Evolutionary conservation across 2,888 invertebrate species (phyloP).

Genomic region (Cosmia trapezina): DNA sequence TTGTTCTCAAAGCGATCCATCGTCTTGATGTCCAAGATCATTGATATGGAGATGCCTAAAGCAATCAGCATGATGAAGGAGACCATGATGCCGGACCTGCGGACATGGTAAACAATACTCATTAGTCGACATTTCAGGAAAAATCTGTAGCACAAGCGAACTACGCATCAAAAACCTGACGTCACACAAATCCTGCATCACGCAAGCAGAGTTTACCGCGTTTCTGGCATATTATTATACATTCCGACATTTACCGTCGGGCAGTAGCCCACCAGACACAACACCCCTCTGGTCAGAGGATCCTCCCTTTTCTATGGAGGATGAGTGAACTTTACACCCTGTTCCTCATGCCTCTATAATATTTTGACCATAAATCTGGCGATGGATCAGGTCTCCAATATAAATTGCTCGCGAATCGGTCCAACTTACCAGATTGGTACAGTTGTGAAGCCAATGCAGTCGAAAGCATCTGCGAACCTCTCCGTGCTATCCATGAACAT

Average conservation of each 20-base stretch:
- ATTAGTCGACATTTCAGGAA: neutral
- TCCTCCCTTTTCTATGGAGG: no score
- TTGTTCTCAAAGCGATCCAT: constrained; percentile 99
- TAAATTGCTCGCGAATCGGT: neutral
- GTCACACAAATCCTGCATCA: no score
- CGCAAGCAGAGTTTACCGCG: no score
- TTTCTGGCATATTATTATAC: no score
- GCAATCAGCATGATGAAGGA: constrained; percentile 94
- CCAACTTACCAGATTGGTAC: constrained; percentile 94
- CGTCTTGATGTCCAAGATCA: constrained; percentile 98
- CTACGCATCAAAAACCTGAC: no score
- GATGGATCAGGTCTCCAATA: neutral
- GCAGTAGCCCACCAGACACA: no score
- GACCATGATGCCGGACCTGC: constrained; percentile 95
- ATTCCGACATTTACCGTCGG: no score
- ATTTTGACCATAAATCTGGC: no score
- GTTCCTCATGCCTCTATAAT: no score
- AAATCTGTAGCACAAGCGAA: no score
- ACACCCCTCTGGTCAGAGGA: no score
- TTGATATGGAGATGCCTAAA: constrained; percentile 94
- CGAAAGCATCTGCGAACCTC: constrained; percentile 94
- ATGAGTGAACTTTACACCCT: no score
- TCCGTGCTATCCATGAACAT: constrained; percentile 87
- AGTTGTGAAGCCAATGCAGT: constrained; percentile 97
- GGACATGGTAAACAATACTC: constrained; percentile 19